Percentiles rank a stretch among this genome's conserved stretches.
phyloP scores from a whole-genome alignment of 2,113 vertebrate genomes.

The Pygoscelis antarcticus region DNA sequence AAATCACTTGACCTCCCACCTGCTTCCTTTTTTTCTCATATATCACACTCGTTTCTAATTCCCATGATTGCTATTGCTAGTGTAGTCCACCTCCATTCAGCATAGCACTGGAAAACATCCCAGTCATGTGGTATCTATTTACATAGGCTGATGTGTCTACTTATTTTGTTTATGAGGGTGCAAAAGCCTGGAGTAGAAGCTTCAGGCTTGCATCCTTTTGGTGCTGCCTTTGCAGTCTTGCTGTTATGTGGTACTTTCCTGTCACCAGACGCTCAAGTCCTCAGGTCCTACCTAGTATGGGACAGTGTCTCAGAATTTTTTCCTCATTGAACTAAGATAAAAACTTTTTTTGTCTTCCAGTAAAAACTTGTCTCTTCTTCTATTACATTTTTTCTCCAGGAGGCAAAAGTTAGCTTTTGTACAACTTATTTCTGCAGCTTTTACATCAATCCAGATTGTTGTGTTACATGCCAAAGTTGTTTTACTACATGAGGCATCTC shows the following conservation, averaged over 20 bases:
- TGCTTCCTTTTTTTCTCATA: background rate
- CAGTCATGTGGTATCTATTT: background rate
- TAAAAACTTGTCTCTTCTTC: background rate
- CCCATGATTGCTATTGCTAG: background rate
- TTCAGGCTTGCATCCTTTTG: background rate
- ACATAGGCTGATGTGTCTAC: background rate
- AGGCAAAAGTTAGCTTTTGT: background rate
- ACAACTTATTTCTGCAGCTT: background rate
- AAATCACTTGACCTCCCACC: background rate
- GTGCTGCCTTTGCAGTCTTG: background rate
- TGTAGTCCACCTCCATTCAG: background rate
- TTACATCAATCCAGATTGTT: background rate
- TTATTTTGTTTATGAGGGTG: background rate
- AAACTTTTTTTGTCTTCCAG: rapidly evolving
- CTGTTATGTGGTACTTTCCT: background rate
- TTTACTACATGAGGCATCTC: background rate
- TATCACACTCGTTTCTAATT: background rate
- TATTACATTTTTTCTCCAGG: background rate
- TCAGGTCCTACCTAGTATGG: background rate
- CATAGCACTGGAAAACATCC: background rate
- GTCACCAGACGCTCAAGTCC: background rate
- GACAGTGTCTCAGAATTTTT: background rate
- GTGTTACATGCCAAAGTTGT: background rate
- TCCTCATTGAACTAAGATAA: background rate
- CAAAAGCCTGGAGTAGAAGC: background rate